Percentiles rank a stretch among this genome's conserved stretches.
phyloP scores from a whole-genome alignment of 2,797 vertebrate genomes.

The Gambelia wislizenii region DNA sequence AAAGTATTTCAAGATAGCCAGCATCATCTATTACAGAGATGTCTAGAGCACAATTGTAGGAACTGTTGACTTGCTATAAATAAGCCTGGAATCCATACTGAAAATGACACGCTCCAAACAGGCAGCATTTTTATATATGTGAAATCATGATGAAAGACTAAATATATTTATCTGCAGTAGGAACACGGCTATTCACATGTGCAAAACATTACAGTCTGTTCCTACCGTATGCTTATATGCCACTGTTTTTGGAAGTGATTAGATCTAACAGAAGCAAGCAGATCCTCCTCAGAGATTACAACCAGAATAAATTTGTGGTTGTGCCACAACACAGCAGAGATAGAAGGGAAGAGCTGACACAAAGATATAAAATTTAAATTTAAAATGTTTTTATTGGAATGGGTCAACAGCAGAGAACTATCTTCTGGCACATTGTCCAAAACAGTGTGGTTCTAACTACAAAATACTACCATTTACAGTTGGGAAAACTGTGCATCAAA shows the following conservation, averaged over 20 bases:
- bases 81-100: background rate
- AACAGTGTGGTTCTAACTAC: background rate
- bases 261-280: background rate
- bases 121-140: background rate
- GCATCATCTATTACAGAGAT: background rate
- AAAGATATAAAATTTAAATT: background rate
- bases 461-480: background rate
- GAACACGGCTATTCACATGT: too few relatives aligned
- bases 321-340: background rate
- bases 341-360: background rate
- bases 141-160: too few relatives aligned
- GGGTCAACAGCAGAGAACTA: background rate
- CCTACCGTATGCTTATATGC: too few relatives aligned
- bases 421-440: background rate
- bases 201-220: background rate
- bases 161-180: too few relatives aligned
- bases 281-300: background rate
- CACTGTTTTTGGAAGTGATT: background rate
- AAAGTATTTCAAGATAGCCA: background rate
- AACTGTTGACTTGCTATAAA: background rate
- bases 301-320: background rate
- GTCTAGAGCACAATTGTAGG: background rate
- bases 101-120: background rate
- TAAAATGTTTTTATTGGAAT: constrained; percentile 15
- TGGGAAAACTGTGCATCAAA: background rate